Evolutionary conservation across 2,888 invertebrate genomes (phyloP).

Genomic region (Cantharis flavilabris): DNA sequence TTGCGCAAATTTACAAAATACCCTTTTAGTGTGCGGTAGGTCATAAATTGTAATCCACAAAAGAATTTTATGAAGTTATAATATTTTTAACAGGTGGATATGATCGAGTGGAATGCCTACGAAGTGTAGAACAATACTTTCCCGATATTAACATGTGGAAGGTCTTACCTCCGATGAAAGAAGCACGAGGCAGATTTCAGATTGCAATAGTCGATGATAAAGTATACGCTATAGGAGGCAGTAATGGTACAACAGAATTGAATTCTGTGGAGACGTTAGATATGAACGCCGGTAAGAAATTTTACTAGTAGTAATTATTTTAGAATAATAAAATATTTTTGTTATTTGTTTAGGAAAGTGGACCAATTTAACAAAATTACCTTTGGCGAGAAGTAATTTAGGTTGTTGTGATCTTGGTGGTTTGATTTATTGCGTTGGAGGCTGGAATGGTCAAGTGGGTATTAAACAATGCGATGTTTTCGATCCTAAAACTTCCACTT

Average conservation of each 20-base stretch:
- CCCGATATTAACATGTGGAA: constrained; percentile 73
- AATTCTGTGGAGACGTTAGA: constrained; percentile 70
- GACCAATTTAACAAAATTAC: constrained; percentile 58
- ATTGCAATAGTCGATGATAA: constrained; percentile 69
- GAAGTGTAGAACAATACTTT: constrained; percentile 75
- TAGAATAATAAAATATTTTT: not conserved
- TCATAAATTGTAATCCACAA: not conserved
- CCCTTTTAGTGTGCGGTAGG: constrained; percentile 78
- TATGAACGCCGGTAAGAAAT: constrained; percentile 51
- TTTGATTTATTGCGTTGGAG: constrained; percentile 77
- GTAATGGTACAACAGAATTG: constrained; percentile 81
- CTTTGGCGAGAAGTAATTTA: constrained; percentile 70
- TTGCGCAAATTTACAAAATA: constrained; percentile 70
- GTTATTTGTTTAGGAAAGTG: constrained; percentile 43
- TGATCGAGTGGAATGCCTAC: constrained; percentile 82
- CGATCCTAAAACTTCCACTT: constrained; percentile 63
- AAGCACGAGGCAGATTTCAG: constrained; percentile 78
- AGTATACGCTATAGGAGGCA: constrained; percentile 82
- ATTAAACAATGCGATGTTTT: constrained; percentile 76
- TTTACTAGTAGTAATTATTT: not conserved
- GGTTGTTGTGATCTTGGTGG: constrained; percentile 69
- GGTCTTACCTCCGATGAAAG: constrained; percentile 70
- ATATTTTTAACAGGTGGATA: constrained; percentile 65
- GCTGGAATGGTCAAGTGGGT: constrained; percentile 74
- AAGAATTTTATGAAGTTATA: not conserved